phyloP scores from a whole-genome alignment of 2,888 invertebrate genomes.

The Argyresthia albistria region DNA sequence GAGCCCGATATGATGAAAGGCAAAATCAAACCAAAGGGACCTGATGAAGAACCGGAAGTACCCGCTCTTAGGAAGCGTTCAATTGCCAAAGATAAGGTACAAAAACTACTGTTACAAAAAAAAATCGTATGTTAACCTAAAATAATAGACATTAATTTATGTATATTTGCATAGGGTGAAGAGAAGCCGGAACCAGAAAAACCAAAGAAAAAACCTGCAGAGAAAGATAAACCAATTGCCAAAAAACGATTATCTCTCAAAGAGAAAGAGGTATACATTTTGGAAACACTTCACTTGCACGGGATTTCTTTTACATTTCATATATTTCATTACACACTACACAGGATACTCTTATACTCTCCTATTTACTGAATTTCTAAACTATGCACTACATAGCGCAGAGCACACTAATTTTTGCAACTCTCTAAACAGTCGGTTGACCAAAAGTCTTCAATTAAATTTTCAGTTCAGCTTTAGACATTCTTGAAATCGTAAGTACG shows the following conservation, averaged over 20 bases:
- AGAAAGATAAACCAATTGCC: slow-evolving; percentile 47
- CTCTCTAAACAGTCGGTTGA: neutral
- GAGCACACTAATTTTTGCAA: slow-evolving; percentile 9
- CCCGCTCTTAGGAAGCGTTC: slow-evolving; percentile 55
- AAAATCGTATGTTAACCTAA: slow-evolving; percentile 2
- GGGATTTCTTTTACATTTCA: slow-evolving; percentile 5
- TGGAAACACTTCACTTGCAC: slow-evolving; percentile 6
- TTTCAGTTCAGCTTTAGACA: slow-evolving; percentile 10
- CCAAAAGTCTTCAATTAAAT: slow-evolving; percentile 5
- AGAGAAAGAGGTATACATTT: slow-evolving; percentile 49
- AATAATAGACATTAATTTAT: slow-evolving; percentile 5
- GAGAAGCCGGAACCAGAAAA: slow-evolving; percentile 57
- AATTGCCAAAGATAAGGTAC: slow-evolving; percentile 59
- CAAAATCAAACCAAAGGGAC: slow-evolving; percentile 61
- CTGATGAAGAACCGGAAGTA: slow-evolving; percentile 53
- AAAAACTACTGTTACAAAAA: slow-evolving; percentile 5
- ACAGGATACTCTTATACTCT: neutral
- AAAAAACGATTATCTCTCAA: slow-evolving; percentile 60
- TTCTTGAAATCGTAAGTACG: slow-evolving; percentile 12
- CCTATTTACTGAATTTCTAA: slow-evolving; percentile 9
- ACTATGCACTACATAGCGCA: neutral
- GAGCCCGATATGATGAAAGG: slow-evolving; percentile 58
- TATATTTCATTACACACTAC: neutral
- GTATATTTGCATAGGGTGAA: slow-evolving; percentile 40
- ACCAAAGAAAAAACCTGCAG: slow-evolving; percentile 48